Conservation (phyloP, 2,113 vertebrate genomes). For the Tamias sibiricus region DNA sequence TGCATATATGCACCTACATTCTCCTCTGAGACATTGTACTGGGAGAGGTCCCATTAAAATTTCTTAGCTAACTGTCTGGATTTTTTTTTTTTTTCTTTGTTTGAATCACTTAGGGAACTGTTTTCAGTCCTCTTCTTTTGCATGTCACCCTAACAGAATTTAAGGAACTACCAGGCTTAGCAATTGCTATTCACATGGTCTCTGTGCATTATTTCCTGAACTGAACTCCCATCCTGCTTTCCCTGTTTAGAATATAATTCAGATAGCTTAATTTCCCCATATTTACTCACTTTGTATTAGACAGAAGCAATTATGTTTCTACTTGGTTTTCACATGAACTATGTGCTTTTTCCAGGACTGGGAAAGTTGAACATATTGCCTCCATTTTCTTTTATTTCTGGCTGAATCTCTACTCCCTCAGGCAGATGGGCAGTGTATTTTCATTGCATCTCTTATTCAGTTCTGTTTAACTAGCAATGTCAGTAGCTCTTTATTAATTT, state of each 20-base stretch:
- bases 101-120: slow-evolving; percentile 3
- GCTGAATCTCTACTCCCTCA: background rate
- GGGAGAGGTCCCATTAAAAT: background rate
- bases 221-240: background rate
- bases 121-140: slow-evolving; percentile 27
- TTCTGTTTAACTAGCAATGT: slow-evolving; percentile 25
- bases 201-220: background rate
- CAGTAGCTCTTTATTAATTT: slow-evolving; percentile 37
- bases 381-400: slow-evolving; percentile 31
- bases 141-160: background rate
- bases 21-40: background rate
- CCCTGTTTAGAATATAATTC: background rate
- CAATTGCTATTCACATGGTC: background rate
- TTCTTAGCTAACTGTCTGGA: background rate
- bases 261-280: background rate
- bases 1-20: background rate
- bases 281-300: background rate
- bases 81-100: slow-evolving; percentile 26
- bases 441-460: background rate
- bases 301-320: background rate
- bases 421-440: slow-evolving; percentile 11
- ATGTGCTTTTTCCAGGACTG: background rate
- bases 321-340: background rate
- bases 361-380: background rate
- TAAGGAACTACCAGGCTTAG: background rate